phyloP scores from a whole-genome alignment of 2,888 invertebrate genomes.

The Drosophila macrospina region DNA sequence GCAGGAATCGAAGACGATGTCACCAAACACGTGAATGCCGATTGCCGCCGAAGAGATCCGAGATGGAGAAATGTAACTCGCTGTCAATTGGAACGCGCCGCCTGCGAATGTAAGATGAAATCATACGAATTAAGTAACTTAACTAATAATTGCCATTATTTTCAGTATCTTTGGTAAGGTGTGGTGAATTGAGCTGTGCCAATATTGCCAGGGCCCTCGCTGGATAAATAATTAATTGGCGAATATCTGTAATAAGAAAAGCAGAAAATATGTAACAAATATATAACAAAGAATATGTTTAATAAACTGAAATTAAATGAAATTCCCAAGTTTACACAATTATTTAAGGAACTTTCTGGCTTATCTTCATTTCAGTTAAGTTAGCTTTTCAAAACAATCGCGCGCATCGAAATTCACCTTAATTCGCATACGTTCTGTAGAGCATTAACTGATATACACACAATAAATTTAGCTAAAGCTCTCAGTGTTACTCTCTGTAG shows the following conservation, averaged over 20 bases:
- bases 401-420: background rate
- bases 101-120: constrained; percentile 55
- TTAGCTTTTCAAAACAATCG: background rate
- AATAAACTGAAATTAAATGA: too few species aligned
- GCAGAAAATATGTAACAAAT: too few species aligned
- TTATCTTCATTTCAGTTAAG: background rate
- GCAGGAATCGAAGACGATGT: constrained; percentile 51
- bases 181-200: constrained; percentile 28
- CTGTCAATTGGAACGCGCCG: constrained; percentile 52
- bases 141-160: background rate
- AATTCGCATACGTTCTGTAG: background rate
- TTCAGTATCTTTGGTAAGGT: constrained; percentile 55
- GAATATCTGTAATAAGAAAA: background rate
- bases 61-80: constrained; percentile 57
- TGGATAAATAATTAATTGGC: background rate
- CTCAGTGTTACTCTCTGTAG: background rate
- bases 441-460: background rate
- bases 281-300: too few species aligned
- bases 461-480: background rate
- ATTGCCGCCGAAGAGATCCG: constrained; percentile 26
- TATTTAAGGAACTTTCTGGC: background rate
- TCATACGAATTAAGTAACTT: background rate
- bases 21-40: constrained; percentile 33
- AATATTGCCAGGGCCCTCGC: constrained; percentile 1
- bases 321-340: background rate